Base-by-base conservation (phyloP, 2,113 vertebrate genomes). In the Astatoreochromis straeleni region DNA sequence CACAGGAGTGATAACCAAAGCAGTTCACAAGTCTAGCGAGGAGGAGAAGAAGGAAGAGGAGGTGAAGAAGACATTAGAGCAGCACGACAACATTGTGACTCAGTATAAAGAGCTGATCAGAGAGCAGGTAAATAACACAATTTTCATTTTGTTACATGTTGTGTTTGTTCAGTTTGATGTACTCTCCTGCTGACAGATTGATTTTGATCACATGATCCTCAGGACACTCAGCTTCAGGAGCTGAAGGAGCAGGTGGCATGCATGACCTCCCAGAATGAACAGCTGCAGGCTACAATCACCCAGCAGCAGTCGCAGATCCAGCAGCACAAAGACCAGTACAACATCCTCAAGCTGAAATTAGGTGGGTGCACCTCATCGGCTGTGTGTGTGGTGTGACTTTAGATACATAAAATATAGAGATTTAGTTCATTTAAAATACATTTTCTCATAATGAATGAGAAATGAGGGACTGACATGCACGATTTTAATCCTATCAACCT, bases 41-140 rank as follows among this genome's bases (percentile, higher is more conserved):
- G 99, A 99, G 90, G 99, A 99, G 89, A 97, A 99, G 91, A 98
- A 99, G 91, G 99, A 99, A 88, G 98, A 99, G 88, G 99, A 99
- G 88, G 98, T 98, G 81, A 99, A 99, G 96, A 99, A 99, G 96
- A 98, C 98, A 1, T 84, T 99, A 92, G 98, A 99, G 84, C 98
- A 99, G 55, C 98, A 99, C 19, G 98, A 99, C 96, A 99, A 96
- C 94, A 99, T 99, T 31, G 97, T 99, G 90, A 98, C 97, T 85
- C 98, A 98, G 94, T 99, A 99, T 94, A 99, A 99, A 94, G 98
- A 98, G 82, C 96, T 99, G 93, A 99, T 99, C 83, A 96, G 98
- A 90, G 98, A 99, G 68, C 99, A 99, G 97, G 99, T 99, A 95
- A 82, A 75, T 54, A 6, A 12, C 57, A 19, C 21, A 4, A 21